These are phyloP conservation scores for Lerista edwardsae DNA, from an alignment of 2,797 vertebrate genomes.

Conservation along the genomic window DNA sequence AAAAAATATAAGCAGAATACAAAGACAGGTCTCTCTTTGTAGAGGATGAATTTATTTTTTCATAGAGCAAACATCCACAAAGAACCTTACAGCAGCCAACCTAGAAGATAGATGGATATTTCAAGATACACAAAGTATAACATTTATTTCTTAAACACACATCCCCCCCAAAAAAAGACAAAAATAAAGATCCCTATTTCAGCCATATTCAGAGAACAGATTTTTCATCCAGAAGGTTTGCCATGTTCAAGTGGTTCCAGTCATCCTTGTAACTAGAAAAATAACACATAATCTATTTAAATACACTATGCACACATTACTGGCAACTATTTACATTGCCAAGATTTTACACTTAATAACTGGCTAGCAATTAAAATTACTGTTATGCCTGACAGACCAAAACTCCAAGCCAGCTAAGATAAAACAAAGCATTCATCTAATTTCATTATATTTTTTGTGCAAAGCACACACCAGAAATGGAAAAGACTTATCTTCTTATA, in stretches of 20 bases:
- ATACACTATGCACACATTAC: not conserved
- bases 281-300: constrained; percentile 27
- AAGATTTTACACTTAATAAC: constrained; percentile 22
- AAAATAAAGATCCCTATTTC: constrained; percentile 15
- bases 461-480: constrained; percentile 12
- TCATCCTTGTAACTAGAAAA: constrained; percentile 37
- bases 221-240: constrained; percentile 19
- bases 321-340: constrained; percentile 11
- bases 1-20: not conserved
- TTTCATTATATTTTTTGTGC: not conserved
- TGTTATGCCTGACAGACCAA: constrained; percentile 27
- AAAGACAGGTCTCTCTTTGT: not conserved
- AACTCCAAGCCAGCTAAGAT: constrained; percentile 26
- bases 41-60: not conserved
- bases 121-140: not conserved
- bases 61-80: not conserved
- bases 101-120: not conserved
- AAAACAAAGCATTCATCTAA: constrained; percentile 40
- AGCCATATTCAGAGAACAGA: constrained; percentile 26
- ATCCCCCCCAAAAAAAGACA: constrained; percentile 5
- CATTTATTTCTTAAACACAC: constrained; percentile 37
- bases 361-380: constrained; percentile 37
- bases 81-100: not conserved
- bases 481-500: constrained; percentile 1
- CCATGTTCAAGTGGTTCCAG: constrained; percentile 29